These are phyloP conservation scores for Ooceraea biroi DNA, from an alignment of 1,140 invertebrate species.

Conservation along the genomic window DNA sequence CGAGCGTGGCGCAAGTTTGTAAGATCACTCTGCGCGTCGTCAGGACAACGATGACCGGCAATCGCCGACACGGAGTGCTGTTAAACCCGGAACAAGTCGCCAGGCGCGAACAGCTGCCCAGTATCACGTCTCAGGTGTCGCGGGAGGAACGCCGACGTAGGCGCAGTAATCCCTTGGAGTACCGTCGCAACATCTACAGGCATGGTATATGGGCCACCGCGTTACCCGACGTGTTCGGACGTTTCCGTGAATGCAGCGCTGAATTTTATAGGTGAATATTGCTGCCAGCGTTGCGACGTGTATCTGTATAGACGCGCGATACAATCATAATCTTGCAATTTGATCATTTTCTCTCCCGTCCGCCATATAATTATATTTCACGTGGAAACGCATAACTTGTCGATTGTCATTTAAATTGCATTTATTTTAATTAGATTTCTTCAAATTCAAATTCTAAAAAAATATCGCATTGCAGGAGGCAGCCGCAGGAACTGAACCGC, in stretches of 20 bases:
- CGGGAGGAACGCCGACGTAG: conserved; percentile 74
- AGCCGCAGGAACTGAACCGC: conserved; percentile 92
- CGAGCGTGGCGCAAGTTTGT: background rate
- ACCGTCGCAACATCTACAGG: conserved; percentile 92
- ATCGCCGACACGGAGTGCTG: conserved; percentile 69
- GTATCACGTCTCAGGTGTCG: conserved; percentile 69
- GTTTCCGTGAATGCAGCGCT: conserved; percentile 91
- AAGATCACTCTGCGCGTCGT: conserved; percentile 14
- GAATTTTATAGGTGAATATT: conserved; percentile 90
- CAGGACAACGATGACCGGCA: conserved; percentile 80
- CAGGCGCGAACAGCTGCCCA: conserved; percentile 77
- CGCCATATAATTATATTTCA: background rate
- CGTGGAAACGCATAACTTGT: background rate
- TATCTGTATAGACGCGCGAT: too few species aligned
- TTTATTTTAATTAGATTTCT: too few species aligned
- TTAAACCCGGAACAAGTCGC: conserved; percentile 77
- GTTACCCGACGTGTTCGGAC: conserved; percentile 88
- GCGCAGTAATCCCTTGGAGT: conserved; percentile 80
- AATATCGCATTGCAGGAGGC: conserved; percentile 88
- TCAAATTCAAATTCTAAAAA: too few species aligned
- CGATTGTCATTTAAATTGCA: background rate
- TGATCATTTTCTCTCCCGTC: background rate
- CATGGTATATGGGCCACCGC: conserved; percentile 91
- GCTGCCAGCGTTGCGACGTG: too few species aligned
- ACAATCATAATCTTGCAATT: conserved; percentile 1